These are phyloP conservation scores for Halichoeres trimaculatus DNA, from an alignment of 2,113 vertebrate genomes.

Conservation along the genomic window DNA sequence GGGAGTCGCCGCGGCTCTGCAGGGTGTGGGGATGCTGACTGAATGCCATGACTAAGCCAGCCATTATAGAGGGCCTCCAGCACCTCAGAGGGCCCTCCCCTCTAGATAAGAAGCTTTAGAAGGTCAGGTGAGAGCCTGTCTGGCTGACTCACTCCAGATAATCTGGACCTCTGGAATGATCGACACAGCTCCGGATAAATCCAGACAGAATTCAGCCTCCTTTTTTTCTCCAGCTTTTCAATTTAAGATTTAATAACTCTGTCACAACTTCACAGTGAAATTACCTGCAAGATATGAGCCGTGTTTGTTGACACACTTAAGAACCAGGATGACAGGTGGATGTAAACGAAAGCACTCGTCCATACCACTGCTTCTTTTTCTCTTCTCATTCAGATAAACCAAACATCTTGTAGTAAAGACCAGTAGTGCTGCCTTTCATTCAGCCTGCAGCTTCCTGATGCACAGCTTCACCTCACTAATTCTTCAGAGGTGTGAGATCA, in stretches of 20 bases:
- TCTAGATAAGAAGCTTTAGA: slow-evolving; percentile 70
- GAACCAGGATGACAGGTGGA: too few species aligned
- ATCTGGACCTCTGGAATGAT: slow-evolving; percentile 65
- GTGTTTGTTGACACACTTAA: background rate
- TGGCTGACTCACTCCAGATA: slow-evolving; percentile 63
- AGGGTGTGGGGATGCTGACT: slow-evolving; percentile 32
- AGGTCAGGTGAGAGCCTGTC: slow-evolving; percentile 67
- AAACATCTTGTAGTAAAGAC: slow-evolving; percentile 3
- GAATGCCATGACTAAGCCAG: slow-evolving; percentile 57
- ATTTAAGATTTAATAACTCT: slow-evolving; percentile 7
- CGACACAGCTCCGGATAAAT: slow-evolving; percentile 44
- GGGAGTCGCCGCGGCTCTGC: slow-evolving; percentile 27
- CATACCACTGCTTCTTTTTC: too few species aligned
- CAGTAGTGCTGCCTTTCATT: too few species aligned
- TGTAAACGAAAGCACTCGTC: too few species aligned
- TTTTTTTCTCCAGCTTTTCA: slow-evolving; percentile 2
- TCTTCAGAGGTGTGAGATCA: slow-evolving; percentile 39
- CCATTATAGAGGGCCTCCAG: slow-evolving; percentile 57
- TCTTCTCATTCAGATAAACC: background rate
- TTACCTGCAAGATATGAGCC: background rate
- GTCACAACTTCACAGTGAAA: background rate
- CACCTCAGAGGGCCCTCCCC: slow-evolving; percentile 41
- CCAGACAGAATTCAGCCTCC: slow-evolving; percentile 25
- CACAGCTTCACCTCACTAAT: slow-evolving; percentile 27
- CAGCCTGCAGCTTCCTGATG: slow-evolving; percentile 8